A percentile compares a stretch with the other conserved stretches of the same genome.
Conservation (phyloP, 1,140 invertebrate species). For the Drosophila serrata region DNA sequence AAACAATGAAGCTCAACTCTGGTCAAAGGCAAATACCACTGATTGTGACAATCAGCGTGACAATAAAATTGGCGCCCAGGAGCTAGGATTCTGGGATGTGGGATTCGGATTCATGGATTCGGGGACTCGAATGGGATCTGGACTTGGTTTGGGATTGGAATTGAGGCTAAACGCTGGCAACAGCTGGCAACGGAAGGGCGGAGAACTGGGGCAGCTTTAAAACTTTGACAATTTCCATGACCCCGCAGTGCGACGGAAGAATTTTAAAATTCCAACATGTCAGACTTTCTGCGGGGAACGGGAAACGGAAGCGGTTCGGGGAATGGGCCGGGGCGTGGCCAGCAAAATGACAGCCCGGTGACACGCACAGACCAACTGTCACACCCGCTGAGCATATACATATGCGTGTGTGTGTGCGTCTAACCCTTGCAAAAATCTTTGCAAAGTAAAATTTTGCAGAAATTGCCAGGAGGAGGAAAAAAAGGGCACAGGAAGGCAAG, state of each 20-base stretch:
- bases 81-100: constrained; percentile 10
- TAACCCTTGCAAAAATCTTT: constrained; percentile 76
- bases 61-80: constrained; percentile 72
- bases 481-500: constrained; percentile 20
- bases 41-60: constrained; percentile 81
- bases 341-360: constrained; percentile 74
- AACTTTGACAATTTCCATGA: constrained; percentile 79
- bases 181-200: constrained; percentile 52
- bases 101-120: constrained; percentile 3
- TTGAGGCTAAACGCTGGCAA: constrained; percentile 61
- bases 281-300: constrained; percentile 25
- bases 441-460: constrained; percentile 67
- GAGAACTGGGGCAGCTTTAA: constrained; percentile 58
- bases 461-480: constrained; percentile 68
- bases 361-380: constrained; percentile 83
- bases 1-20: constrained; percentile 69
- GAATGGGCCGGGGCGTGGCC: constrained; percentile 51
- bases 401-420: constrained; percentile 25
- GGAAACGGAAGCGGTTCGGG: constrained; percentile 5
- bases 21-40: constrained; percentile 80
- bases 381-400: constrained; percentile 57
- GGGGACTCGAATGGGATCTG: constrained; percentile 26
- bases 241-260: constrained; percentile 67
- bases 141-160: constrained; percentile 18
- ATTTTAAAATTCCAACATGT: constrained; percentile 79